Conservation (phyloP, 2,888 invertebrate species). For the Drosophila vallismaia region DNA sequence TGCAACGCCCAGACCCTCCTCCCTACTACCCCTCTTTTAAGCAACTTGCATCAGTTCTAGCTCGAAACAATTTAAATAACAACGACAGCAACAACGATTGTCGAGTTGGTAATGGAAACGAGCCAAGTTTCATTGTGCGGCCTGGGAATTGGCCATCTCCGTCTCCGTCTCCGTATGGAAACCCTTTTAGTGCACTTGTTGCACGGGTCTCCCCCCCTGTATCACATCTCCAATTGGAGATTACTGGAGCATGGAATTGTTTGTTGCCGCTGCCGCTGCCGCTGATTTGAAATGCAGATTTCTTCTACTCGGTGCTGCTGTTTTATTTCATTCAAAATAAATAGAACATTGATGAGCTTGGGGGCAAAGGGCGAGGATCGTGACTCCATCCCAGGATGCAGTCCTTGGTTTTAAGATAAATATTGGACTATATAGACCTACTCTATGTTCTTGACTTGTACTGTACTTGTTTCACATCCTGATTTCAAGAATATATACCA, state of each 20-base stretch:
- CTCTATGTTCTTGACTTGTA: too few relatives aligned
- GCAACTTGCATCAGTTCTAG: conserved; percentile 47
- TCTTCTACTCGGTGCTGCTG: conserved; percentile 49
- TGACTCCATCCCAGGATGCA: conserved; percentile 13
- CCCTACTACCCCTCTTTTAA: not conserved
- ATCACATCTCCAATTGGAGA: conserved; percentile 33
- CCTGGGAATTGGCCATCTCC: conserved; percentile 57
- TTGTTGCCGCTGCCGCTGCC: conserved; percentile 42
- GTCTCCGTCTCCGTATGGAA: conserved; percentile 55
- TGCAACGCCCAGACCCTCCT: not conserved
- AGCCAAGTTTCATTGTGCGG: conserved; percentile 44
- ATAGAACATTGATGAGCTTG: conserved; percentile 59
- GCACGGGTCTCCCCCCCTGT: conserved; percentile 11
- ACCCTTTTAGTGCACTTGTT: conserved; percentile 58
- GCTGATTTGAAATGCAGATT: conserved; percentile 74
- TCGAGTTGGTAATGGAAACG: conserved; percentile 68
- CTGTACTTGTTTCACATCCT: conserved; percentile 6
- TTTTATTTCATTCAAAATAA: conserved; percentile 56
- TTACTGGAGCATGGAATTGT: conserved; percentile 69
- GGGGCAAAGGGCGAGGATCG: conserved; percentile 11
- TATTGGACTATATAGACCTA: too few relatives aligned
- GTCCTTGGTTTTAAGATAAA: too few relatives aligned
- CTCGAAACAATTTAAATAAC: conserved; percentile 69
- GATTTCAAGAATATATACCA: not conserved
- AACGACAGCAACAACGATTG: conserved; percentile 22